phyloP scores from a whole-genome alignment of 1,140 invertebrate genomes.

The Periplaneta americana region DNA sequence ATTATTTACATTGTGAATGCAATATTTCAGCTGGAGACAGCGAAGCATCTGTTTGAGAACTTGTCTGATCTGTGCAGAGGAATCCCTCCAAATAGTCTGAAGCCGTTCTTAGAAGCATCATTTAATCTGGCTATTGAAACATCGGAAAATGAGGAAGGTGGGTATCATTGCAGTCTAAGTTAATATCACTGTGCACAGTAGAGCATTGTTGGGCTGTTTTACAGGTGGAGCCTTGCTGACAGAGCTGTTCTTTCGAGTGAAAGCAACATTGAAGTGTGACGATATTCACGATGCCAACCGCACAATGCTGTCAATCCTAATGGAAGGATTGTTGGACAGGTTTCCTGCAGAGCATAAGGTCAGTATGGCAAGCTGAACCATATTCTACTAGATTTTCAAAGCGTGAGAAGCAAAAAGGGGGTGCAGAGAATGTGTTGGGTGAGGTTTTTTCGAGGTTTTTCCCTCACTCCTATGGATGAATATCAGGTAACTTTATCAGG shows the following conservation, averaged over 20 bases:
- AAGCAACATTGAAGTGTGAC: constrained; percentile 27
- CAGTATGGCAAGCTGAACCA: not conserved
- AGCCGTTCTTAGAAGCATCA: constrained; percentile 36
- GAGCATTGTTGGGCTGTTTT: not conserved
- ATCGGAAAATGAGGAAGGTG: constrained; percentile 9
- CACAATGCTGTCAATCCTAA: constrained; percentile 39
- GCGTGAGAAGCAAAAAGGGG: too few species aligned
- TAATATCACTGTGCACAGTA: not conserved
- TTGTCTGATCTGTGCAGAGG: constrained; percentile 39
- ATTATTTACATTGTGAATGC: too few species aligned
- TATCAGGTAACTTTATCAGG: too few species aligned
- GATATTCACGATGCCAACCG: constrained; percentile 47
- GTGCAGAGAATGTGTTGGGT: too few species aligned
- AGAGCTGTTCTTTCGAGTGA: constrained; percentile 4
- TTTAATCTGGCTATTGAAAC: constrained; percentile 28
- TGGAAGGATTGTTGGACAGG: constrained; percentile 42
- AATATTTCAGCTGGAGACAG: constrained; percentile 26
- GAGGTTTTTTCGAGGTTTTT: too few species aligned
- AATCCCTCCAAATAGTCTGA: constrained; percentile 34
- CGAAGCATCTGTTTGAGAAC: constrained; percentile 31
- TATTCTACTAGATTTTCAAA: too few species aligned
- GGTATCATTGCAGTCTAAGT: not conserved
- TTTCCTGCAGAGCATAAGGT: constrained; percentile 38
- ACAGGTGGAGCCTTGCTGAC: constrained; percentile 1
- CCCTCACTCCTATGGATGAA: too few species aligned